Evolutionary conservation across 2,113 vertebrate genomes (phyloP).

Genomic region (Apteryx owenii): DNA sequence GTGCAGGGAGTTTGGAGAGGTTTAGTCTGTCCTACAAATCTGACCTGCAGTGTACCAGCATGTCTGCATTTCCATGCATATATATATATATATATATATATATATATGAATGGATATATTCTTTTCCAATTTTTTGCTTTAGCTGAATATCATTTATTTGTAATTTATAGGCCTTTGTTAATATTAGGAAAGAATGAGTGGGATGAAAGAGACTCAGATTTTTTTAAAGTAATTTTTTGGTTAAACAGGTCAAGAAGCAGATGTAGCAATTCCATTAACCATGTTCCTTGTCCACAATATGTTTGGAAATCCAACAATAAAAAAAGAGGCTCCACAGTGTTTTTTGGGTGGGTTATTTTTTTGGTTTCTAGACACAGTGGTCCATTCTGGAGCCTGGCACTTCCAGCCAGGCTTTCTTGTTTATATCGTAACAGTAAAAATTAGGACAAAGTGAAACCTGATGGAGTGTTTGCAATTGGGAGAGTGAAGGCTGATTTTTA

Average conservation of each 20-base stretch:
- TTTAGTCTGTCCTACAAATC: background rate
- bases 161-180: background rate
- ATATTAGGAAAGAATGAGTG: background rate
- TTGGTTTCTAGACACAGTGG: background rate
- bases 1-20: background rate
- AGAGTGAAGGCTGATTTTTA: background rate
- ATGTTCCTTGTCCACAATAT: background rate
- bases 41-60: background rate
- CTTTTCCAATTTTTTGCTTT: background rate
- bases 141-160: background rate
- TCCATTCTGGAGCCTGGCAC: background rate
- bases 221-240: background rate
- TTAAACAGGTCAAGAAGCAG: slow-evolving; percentile 19
- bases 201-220: background rate
- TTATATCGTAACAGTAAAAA: background rate
- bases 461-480: background rate
- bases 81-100: background rate
- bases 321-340: background rate
- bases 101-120: background rate
- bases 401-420: background rate
- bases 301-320: background rate
- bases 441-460: background rate
- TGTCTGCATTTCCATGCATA: background rate
- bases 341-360: background rate
- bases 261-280: background rate